Evolutionary conservation across 2,888 invertebrate genomes (phyloP), one percentile per base, ranked within the genome.

Genomic region (Antheraea assamensis): DNA sequence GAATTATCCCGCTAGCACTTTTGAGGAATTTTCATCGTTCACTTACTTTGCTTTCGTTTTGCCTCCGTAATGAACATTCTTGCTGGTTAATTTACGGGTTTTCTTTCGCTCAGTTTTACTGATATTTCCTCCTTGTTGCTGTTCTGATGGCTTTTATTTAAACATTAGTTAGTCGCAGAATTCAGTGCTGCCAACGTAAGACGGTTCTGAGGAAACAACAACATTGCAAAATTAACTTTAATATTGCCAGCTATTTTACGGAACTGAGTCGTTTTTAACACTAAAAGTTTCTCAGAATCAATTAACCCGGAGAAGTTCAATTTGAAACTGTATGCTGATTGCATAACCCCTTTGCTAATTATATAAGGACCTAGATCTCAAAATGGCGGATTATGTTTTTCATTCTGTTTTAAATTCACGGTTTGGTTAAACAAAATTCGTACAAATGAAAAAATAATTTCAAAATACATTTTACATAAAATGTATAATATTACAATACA

Each of bases 21-120:
- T 70, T 73, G 27, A 70, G 55, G 70, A 73, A 73, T 73, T 68
- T 68, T n/a, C 35, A 68, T 68, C 68, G 35, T 68, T 35, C n/a
- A 68, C n/a, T 68, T n/a, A n/a, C n/a, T n/a, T n/a, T n/a, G n/a
- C n/a, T 68, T 35, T 35, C 35, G 19, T 68, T 35, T 8, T 21
- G 68, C 35, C 68, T 35, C 17, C 61, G 27, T 68, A 68, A 68
- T 68, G 68, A 68, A 68, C 68, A 35, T 68, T 68, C 35, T n/a
- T 68, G n/a, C 35, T 68, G n/a, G 68, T 68, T 68, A 68, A 68
- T 68, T 68, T 35, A 68, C 8, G 21, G 35, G 10, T n/a, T 68
- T 30, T 30, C 30, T 64, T 64, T 68, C 35, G 31, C 35, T 35
- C 35, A 31, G 5, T 8, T 21, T 35, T 68, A 7, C n/a, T 68